Conservation (phyloP, 2,888 invertebrate species). For the Phrixothrix hirtus region DNA sequence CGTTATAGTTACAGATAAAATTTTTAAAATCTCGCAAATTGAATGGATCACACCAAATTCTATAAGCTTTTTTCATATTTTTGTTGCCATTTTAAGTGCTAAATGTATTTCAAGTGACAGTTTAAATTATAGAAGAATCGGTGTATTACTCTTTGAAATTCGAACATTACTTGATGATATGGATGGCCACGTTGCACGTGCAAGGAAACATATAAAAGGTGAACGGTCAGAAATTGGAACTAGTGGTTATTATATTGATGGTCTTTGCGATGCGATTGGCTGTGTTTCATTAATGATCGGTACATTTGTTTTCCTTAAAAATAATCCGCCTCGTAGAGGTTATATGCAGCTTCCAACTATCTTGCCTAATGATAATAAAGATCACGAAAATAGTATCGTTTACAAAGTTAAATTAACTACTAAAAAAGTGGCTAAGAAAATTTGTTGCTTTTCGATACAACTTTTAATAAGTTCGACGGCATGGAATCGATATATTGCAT, state of each 20-base stretch:
- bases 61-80: constrained; percentile 80
- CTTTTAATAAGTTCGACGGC: constrained; percentile 74
- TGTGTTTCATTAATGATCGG: constrained; percentile 73
- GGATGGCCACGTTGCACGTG: constrained; percentile 84
- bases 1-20: constrained; percentile 72
- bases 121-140: constrained; percentile 71
- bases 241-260: constrained; percentile 81
- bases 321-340: constrained; percentile 73
- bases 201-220: constrained; percentile 72
- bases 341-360: constrained; percentile 69
- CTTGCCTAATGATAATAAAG: constrained; percentile 53
- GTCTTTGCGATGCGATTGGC: constrained; percentile 78
- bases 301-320: constrained; percentile 68
- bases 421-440: constrained; percentile 67
- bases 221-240: constrained; percentile 81
- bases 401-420: constrained; percentile 71
- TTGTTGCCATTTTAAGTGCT: constrained; percentile 74
- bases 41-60: constrained; percentile 76
- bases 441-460: constrained; percentile 70
- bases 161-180: constrained; percentile 83
- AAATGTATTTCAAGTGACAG: constrained; percentile 75
- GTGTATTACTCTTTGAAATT: constrained; percentile 76
- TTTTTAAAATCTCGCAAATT: constrained; percentile 56
- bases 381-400: constrained; percentile 61
- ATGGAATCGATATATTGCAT: constrained; percentile 83